Conservation (phyloP, 2,797 vertebrate species). For the Varecia variegata region DNA sequence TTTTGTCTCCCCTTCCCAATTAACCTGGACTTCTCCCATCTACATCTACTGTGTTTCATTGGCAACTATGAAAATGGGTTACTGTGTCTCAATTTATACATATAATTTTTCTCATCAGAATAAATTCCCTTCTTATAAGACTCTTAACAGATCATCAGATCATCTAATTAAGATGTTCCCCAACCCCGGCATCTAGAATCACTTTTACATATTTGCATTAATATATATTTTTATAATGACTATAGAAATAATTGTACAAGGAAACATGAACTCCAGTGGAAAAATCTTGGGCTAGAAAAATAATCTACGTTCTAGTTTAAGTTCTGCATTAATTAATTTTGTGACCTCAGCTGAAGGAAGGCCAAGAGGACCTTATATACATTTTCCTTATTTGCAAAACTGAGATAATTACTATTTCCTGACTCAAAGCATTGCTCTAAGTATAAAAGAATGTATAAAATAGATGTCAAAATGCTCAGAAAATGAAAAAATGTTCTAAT, state of each 20-base stretch:
- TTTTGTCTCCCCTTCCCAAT: neutral
- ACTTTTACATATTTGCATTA: neutral
- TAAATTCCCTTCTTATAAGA: neutral
- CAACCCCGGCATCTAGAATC: neutral
- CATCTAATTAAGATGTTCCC: neutral
- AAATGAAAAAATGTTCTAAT: neutral
- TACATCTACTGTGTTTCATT: neutral
- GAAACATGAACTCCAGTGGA: neutral
- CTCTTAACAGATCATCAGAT: neutral
- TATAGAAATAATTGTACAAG: neutral
- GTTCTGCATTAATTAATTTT: constrained; percentile 10
- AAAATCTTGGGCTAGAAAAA: neutral
- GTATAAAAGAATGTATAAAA: neutral
- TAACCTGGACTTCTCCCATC: neutral
- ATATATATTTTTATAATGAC: neutral
- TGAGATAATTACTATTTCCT: neutral
- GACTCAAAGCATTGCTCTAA: neutral
- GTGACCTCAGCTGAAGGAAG: neutral
- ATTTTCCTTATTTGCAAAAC: constrained; percentile 24
- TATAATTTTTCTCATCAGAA: neutral
- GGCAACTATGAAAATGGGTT: neutral
- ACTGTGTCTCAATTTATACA: neutral
- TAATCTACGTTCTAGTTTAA: neutral
- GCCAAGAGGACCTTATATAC: neutral
- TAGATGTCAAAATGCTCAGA: neutral